A percentile compares a stretch with the other conserved stretches of the same genome.
These are phyloP conservation scores for Hystrix cristata DNA, from an alignment of 2,113 vertebrate genomes.

Conservation along the genomic window DNA sequence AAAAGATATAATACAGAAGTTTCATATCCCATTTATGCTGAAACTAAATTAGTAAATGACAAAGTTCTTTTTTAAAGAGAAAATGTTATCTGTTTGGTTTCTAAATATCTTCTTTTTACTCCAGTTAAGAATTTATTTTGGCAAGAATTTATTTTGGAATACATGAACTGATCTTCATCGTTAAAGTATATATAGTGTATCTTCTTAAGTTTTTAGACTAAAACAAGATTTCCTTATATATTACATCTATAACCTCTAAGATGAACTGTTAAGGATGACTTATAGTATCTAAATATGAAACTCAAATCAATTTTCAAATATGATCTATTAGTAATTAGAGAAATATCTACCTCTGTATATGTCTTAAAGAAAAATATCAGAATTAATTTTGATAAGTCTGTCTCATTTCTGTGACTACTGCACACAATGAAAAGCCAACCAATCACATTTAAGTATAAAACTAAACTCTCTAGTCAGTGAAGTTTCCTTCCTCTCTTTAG, in stretches of 20 bases:
- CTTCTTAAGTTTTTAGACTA: not conserved
- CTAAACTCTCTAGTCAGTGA: slow-evolving; percentile 1
- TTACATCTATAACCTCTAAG: slow-evolving; percentile 23
- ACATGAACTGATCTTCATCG: not conserved
- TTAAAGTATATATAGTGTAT: slow-evolving; percentile 7
- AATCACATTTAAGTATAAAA: slow-evolving; percentile 59
- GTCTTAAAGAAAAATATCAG: slow-evolving; percentile 37
- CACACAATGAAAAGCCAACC: slow-evolving; percentile 45
- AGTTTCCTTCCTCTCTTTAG: not conserved
- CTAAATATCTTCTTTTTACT: not conserved
- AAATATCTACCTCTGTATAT: slow-evolving; percentile 8
- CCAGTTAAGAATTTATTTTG: slow-evolving; percentile 34
- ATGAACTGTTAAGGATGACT: slow-evolving; percentile 25
- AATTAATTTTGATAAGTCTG: slow-evolving; percentile 31
- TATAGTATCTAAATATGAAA: not conserved
- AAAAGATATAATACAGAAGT: slow-evolving; percentile 44
- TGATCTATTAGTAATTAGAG: not conserved
- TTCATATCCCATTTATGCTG: slow-evolving; percentile 14
- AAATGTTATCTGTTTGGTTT: slow-evolving; percentile 25
- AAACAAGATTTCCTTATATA: slow-evolving; percentile 21
- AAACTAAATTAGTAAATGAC: slow-evolving; percentile 20
- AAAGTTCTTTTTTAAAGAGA: not conserved
- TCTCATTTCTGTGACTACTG: slow-evolving; percentile 34
- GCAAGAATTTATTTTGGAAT: slow-evolving; percentile 10
- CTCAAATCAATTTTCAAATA: slow-evolving; percentile 24